Percentiles rank a stretch among this genome's conserved stretches.
Evolutionary conservation across 2,888 invertebrate genomes (phyloP).

Genomic region (Homarus gammarus): DNA sequence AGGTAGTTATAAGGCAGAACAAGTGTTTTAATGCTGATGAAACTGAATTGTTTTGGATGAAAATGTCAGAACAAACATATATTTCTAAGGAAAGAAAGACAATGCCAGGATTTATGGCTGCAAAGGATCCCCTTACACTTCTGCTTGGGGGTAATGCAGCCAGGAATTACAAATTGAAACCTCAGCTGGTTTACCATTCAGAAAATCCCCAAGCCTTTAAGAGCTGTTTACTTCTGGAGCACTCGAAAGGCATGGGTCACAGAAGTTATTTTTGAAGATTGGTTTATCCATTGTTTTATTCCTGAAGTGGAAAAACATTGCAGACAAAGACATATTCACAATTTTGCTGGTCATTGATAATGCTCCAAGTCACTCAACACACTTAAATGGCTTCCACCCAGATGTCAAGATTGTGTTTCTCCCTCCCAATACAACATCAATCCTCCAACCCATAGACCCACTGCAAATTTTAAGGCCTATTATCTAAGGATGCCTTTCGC

Average conservation of each 20-base stretch:
- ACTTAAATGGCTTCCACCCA: background rate
- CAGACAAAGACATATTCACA: background rate
- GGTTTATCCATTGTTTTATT: constrained; percentile 73
- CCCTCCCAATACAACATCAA: constrained; percentile 9
- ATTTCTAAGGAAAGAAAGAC: no score
- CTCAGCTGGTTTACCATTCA: no score
- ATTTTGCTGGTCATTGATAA: constrained; percentile 10
- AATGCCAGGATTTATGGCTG: no score
- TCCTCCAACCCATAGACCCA: background rate
- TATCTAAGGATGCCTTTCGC: no score
- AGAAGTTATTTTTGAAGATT: constrained; percentile 77
- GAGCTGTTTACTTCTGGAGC: constrained; percentile 78
- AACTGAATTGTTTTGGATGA: no score
- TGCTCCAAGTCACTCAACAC: no score
- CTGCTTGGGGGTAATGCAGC: no score
- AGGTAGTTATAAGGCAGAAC: constrained; percentile 8
- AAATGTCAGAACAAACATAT: no score
- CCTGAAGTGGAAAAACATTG: background rate
- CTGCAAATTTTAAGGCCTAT: constrained; percentile 73
- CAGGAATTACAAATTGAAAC: no score
- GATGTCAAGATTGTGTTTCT: constrained; percentile 10
- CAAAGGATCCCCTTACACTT: no score
- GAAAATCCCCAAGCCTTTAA: no score
- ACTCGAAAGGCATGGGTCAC: constrained; percentile 78
- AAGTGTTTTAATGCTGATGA: constrained; percentile 71